These are phyloP conservation scores for Enchytraeus crypticus DNA, from an alignment of 2,888 invertebrate genomes.

Conservation along the genomic window DNA sequence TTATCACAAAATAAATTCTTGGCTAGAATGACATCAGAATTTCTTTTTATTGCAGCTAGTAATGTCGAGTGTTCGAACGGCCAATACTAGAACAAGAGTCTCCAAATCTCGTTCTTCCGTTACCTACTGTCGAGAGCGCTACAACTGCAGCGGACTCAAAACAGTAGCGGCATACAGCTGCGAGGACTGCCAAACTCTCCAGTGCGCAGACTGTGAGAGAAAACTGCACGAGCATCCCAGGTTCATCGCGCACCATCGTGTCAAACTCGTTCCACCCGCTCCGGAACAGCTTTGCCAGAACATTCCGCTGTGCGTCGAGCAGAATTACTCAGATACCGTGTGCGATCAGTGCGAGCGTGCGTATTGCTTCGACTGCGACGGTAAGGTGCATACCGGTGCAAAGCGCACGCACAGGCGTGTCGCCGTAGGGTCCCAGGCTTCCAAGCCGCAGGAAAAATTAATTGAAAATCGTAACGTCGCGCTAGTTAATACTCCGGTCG, in stretches of 20 bases:
- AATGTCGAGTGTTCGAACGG: too few species aligned
- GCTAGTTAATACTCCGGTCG: too few species aligned
- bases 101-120: slow-evolving; percentile 36
- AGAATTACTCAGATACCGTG: slow-evolving; percentile 45
- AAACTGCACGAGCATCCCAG: slow-evolving; percentile 38
- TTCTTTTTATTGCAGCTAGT: too few species aligned
- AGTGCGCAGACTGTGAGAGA: slow-evolving; percentile 44
- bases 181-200: slow-evolving; percentile 43
- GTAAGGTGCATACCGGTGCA: slow-evolving; percentile 28
- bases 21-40: too few species aligned
- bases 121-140: slow-evolving; percentile 39
- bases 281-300: slow-evolving; percentile 40
- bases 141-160: slow-evolving; percentile 36
- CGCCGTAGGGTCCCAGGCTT: background rate
- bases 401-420: background rate
- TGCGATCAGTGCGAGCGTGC: slow-evolving; percentile 42
- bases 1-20: too few species aligned
- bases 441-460: too few species aligned
- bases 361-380: slow-evolving; percentile 44
- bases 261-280: slow-evolving; percentile 32
- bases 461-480: too few species aligned
- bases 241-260: slow-evolving; percentile 40
- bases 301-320: slow-evolving; percentile 31
- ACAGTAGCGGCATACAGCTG: slow-evolving; percentile 41
- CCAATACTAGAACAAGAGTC: background rate